Base-by-base conservation (phyloP, 2,888 invertebrate species). In the Acrobasis suavella region DNA sequence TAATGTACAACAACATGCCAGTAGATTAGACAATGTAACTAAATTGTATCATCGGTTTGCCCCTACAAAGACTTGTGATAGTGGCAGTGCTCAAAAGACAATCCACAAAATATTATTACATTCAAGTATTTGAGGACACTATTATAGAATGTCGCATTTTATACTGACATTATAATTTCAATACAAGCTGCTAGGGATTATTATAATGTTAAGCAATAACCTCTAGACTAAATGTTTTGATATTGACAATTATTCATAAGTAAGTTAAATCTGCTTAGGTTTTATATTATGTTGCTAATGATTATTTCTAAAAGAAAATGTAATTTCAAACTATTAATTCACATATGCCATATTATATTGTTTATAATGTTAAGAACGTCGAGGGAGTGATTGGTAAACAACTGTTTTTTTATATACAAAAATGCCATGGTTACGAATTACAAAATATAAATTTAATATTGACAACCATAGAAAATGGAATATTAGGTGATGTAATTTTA, bases 51-150 rank as follows among this genome's bases (percentile, higher is more conserved):
- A 82, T 80, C 77, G 81, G 83, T 86, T 86, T 81, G 85, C 84
- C 84, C 83, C 83, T 83, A 81, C 83, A 85, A 86, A 86, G 85
- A 89, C 87, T 89, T 89, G 87, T 89, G 88, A 89, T 89, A 89
- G 84, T 86, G 85, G 87, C 88, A 87, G 86, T 91, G 91, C 91
- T 91, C 91, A 92, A 92, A 91, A 89, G 91, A 91, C 89, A 88
- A 89, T 86, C 85, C 85, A 87, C 85, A 84, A 86, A 86, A 79
- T 82, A 83, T 83, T 75, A 78, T 75, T 81, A 83, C 82, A 82
- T 82, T 82, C 79, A 78, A 83, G 81, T 85, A 82, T 86, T 84
- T 76, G 81, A 87, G 84, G 82, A 86, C 84, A 83, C 80, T 78
- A 76, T 77, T 82, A 82, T 82, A 75, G 63, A 83, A 81, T 77